Conservation (phyloP, 2,797 vertebrate species). For the Hoplostethus mediterraneus region DNA sequence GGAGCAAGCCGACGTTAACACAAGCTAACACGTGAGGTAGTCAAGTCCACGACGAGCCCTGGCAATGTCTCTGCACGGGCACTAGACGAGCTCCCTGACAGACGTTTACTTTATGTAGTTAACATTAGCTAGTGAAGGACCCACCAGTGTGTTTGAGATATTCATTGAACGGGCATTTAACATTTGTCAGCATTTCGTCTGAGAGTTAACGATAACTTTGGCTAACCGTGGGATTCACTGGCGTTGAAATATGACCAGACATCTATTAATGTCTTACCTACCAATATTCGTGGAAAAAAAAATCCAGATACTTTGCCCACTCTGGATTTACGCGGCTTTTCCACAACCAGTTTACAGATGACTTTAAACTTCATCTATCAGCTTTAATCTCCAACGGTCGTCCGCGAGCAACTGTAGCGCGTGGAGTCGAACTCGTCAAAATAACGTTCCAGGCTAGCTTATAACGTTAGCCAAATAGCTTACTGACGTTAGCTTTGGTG, state of each 20-base stretch:
- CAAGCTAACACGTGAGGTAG: not conserved
- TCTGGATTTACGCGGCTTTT: not conserved
- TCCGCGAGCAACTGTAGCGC: constrained; percentile 27
- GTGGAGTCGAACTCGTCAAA: constrained; percentile 36
- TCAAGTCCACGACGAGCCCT: not conserved
- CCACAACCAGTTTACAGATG: not conserved
- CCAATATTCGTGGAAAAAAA: not conserved
- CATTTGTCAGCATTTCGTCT: not conserved
- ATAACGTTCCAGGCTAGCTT: constrained; percentile 50
- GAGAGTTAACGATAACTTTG: not conserved
- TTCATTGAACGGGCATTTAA: not conserved
- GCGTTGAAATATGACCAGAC: not conserved
- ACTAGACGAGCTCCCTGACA: not conserved
- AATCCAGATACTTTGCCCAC: not conserved
- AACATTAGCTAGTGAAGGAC: too few species aligned
- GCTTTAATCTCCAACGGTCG: constrained; percentile 9
- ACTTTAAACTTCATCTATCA: constrained; percentile 4
- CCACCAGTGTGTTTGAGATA: not conserved
- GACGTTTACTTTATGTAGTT: not conserved
- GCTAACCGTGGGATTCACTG: not conserved
- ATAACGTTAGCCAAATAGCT: constrained; percentile 75
- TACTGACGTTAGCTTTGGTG: constrained; percentile 54
- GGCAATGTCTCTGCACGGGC: not conserved
- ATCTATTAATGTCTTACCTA: not conserved
- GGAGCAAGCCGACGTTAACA: constrained; percentile 4